Evolutionary conservation across 2,113 vertebrate species (phyloP).

Genomic region (Toxotes jaculatrix): DNA sequence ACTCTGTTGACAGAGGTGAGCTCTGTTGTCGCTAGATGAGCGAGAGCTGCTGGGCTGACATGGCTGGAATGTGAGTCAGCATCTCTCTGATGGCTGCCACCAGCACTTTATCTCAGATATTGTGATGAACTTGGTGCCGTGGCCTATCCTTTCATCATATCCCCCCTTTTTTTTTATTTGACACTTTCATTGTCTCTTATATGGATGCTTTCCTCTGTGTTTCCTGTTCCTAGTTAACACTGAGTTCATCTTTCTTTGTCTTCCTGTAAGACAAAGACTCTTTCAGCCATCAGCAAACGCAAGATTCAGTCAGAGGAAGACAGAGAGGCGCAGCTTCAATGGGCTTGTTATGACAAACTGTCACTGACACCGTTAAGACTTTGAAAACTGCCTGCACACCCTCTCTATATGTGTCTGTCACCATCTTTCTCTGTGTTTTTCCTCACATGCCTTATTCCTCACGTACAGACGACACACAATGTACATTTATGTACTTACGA

Average conservation of each 20-base stretch:
- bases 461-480: conserved; percentile 15
- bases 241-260: conserved; percentile 54
- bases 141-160: conserved; percentile 49
- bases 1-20: conserved; percentile 45
- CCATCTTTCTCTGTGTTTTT: conserved; percentile 17
- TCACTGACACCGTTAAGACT: conserved; percentile 57
- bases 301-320: conserved; percentile 56
- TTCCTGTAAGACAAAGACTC: conserved; percentile 46
- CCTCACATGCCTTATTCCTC: background rate
- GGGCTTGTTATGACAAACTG: conserved; percentile 71
- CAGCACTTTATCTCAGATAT: conserved; percentile 43
- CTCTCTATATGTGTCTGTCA: conserved; percentile 27
- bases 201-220: conserved; percentile 42
- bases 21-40: conserved; percentile 34
- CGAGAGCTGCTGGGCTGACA: conserved; percentile 7
- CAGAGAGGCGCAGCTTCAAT: conserved; percentile 49
- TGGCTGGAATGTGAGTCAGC: conserved; percentile 19
- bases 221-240: conserved; percentile 42
- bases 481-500: conserved; percentile 20
- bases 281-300: conserved; percentile 40
- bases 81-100: conserved; percentile 51
- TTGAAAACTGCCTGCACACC: conserved; percentile 41
- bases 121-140: conserved; percentile 43
- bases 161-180: conserved; percentile 38
- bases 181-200: conserved; percentile 57